Conservation (phyloP, 2,113 vertebrate genomes). For the Cervus canadensis region DNA sequence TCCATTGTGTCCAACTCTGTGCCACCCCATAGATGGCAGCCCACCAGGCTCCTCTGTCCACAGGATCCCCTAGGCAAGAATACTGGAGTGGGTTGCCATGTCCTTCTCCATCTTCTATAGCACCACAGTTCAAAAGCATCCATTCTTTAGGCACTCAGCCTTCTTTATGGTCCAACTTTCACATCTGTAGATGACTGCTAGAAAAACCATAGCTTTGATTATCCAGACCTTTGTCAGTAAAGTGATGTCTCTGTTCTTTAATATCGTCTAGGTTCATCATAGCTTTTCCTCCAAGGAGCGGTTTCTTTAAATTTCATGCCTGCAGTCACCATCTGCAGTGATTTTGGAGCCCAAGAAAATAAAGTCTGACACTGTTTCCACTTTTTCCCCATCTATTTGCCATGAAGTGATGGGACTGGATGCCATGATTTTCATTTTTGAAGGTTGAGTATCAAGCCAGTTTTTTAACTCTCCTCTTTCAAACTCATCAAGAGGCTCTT, state of each 20-base stretch:
- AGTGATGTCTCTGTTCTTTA: background rate
- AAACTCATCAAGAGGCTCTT: background rate
- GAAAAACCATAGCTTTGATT: background rate
- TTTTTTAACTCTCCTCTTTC: background rate
- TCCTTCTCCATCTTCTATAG: background rate
- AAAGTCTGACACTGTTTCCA: background rate
- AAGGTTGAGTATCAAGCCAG: background rate
- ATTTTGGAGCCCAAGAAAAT: background rate
- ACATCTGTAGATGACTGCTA: background rate
- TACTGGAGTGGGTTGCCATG: background rate
- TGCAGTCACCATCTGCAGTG: background rate
- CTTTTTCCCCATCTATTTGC: background rate
- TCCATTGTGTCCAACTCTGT: background rate
- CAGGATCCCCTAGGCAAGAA: background rate
- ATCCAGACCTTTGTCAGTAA: background rate
- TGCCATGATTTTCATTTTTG: background rate
- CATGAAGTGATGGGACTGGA: background rate
- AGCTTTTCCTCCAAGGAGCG: background rate
- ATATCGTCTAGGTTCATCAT: background rate
- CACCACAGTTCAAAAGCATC: background rate
- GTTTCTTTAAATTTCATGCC: background rate
- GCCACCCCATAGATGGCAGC: fast-evolving
- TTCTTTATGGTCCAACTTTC: background rate
- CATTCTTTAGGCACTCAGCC: background rate
- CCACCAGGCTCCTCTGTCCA: background rate